Evolutionary conservation across 1,140 invertebrate genomes (phyloP).

Genomic region (Prorops nasuta): DNA sequence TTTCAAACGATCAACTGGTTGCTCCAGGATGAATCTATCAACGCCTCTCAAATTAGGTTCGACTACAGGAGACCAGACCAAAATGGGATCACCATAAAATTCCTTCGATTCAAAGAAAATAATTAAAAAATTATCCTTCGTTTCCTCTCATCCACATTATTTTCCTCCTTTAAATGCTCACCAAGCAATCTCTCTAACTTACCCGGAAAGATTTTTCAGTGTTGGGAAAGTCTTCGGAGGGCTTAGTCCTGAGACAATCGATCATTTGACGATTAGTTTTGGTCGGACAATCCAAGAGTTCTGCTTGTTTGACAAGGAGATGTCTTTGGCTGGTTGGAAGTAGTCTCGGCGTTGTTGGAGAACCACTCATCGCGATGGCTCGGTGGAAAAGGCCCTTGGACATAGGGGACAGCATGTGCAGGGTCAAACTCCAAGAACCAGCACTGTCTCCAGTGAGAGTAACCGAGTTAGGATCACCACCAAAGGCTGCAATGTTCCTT

Average conservation of each 20-base stretch:
- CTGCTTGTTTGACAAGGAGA: conserved; percentile 65
- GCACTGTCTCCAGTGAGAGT: conserved; percentile 72
- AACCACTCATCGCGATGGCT: conserved; percentile 68
- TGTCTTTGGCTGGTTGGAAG: conserved; percentile 56
- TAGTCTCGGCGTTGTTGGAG: conserved; percentile 63
- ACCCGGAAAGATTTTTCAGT: conserved; percentile 16
- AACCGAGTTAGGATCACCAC: conserved; percentile 59
- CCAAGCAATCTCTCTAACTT: conserved; percentile 8
- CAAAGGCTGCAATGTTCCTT: conserved; percentile 62
- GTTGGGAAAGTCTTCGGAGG: conserved; percentile 14
- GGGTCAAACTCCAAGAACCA: conserved; percentile 62
- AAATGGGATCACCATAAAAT: conserved; percentile 60
- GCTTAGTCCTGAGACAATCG: conserved; percentile 60
- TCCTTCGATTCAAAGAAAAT: conserved; percentile 54
- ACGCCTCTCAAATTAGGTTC: conserved; percentile 64
- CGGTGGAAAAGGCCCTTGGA: conserved; percentile 66
- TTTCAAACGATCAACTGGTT: conserved; percentile 59
- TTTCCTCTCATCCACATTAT: too few species aligned
- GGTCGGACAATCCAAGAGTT: conserved; percentile 63
- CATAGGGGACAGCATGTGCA: conserved; percentile 66
- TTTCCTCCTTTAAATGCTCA: too few species aligned
- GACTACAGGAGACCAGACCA: conserved; percentile 64
- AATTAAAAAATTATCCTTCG: conserved; percentile 53
- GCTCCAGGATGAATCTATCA: conserved; percentile 61
- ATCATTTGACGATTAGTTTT: conserved; percentile 57